Evolutionary conservation across 2,113 vertebrate genomes (phyloP).

Genomic region (Cheilinus undulatus): DNA sequence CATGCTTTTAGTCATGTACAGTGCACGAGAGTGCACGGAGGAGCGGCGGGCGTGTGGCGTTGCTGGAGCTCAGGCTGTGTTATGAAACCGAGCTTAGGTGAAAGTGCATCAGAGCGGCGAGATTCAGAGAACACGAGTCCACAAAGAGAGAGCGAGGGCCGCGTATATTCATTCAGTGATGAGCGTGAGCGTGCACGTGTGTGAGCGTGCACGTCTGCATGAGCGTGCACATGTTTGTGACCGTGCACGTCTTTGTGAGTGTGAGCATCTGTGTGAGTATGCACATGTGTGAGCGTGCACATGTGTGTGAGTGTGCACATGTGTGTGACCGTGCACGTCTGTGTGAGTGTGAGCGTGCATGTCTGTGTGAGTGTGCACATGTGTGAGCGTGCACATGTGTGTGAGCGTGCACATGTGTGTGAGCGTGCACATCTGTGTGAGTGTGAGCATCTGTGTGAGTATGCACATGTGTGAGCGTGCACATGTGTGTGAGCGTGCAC

Average conservation of each 20-base stretch:
- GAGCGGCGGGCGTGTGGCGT: slow-evolving; percentile 21
- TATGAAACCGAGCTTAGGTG: slow-evolving; percentile 55
- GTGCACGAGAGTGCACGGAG: slow-evolving; percentile 50
- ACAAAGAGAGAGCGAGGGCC: slow-evolving; percentile 20
- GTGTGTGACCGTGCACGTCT: too few species aligned
- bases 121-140: slow-evolving; percentile 30
- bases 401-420: too few species aligned
- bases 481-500: too few species aligned
- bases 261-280: slow-evolving; percentile 7
- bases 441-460: too few species aligned
- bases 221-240: too few species aligned
- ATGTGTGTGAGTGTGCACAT: slow-evolving; percentile 2
- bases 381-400: too few species aligned
- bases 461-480: too few species aligned
- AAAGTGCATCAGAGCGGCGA: slow-evolving; percentile 45
- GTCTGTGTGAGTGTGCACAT: too few species aligned
- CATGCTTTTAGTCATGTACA: slow-evolving; percentile 66
- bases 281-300: slow-evolving; percentile 20
- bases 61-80: slow-evolving; percentile 35
- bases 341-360: too few species aligned
- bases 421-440: too few species aligned
- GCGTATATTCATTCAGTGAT: slow-evolving; percentile 32
- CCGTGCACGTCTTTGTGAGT: too few species aligned
- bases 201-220: slow-evolving; percentile 21
- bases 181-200: slow-evolving; percentile 16